Conservation (phyloP, 1,140 invertebrate species). For the Ostrea denselamellosa region DNA sequence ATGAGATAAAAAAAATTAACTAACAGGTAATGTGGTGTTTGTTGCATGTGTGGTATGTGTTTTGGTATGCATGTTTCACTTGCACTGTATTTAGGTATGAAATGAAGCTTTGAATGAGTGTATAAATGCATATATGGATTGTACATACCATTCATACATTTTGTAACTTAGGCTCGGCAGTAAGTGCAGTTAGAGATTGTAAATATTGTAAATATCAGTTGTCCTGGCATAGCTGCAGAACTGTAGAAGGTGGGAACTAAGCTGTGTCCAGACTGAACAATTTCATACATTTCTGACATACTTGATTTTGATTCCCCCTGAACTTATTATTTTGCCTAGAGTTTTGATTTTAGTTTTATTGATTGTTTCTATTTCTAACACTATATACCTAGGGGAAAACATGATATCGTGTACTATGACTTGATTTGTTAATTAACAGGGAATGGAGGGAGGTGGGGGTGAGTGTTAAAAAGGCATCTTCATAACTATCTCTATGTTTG, state of each 20-base stretch:
- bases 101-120: slow-evolving; percentile 10
- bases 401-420: not conserved
- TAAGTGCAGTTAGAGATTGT: not conserved
- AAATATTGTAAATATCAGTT: not conserved
- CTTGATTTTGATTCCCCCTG: not conserved
- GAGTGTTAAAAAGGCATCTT: too few relatives aligned
- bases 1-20: not conserved
- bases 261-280: too few relatives aligned
- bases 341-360: not conserved
- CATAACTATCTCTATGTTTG: too few relatives aligned
- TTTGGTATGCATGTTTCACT: slow-evolving; percentile 24
- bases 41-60: slow-evolving; percentile 21
- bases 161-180: not conserved
- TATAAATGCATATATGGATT: not conserved
- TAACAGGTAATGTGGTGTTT: slow-evolving; percentile 33
- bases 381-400: not conserved
- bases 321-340: not conserved
- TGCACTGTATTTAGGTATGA: not conserved
- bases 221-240: not conserved
- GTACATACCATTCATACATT: not conserved
- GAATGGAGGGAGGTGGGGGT: too few relatives aligned
- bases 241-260: not conserved
- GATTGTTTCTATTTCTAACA: not conserved
- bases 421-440: not conserved
- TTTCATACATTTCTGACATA: too few relatives aligned